Evolutionary conservation across 2,888 invertebrate species (phyloP), one percentile per base, ranked within the genome.

Genomic region (Macaria liturata): DNA sequence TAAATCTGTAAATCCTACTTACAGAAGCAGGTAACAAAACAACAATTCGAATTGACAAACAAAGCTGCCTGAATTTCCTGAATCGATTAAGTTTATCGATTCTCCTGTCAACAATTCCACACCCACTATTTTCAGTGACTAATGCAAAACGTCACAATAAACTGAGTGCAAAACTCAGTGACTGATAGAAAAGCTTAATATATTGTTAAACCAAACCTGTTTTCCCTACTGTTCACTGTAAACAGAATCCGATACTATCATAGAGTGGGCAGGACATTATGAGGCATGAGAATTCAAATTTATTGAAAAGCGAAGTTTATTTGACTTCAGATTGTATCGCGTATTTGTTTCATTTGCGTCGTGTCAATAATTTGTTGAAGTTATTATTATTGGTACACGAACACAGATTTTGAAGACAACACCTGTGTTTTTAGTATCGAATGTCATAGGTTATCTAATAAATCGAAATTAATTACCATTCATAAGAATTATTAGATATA

Each of bases 181-280:
- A n/a, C 42, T 32, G 5, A 44, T 8, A 49, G 4, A 43, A 32
- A 7, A 20, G 43, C 50, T 31, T 34, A 34, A 44, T 43, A 32
- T 49, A 9, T 9, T 34, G 44, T 44, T 8, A 44, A 34, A 43
- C 9, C 3, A 49, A 49, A 43, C 49, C 43, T 20, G 49, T 49
- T 32, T 7, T 45, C 1, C 45, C 20, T 30, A 30, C 45, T 3
- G 50, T 51, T 44, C 44, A 30, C 34, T 57, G 49, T 49, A 61
- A 43, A 48, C 43, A 59, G 30, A 8, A 34, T 31, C 53, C 31
- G 46, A 58, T 44, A 64, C 57, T 53, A 54, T 69, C 73, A 74
- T 75, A 74, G 76, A 79, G 49, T 54, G 53, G 53, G 49, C 9
- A 30, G 58, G 34, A 30, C 42, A 46, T 43, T 49, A 57, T 39